Evolutionary conservation across 2,797 vertebrate genomes (phyloP).

Genomic region (Enteromius afrohamiltoni): DNA sequence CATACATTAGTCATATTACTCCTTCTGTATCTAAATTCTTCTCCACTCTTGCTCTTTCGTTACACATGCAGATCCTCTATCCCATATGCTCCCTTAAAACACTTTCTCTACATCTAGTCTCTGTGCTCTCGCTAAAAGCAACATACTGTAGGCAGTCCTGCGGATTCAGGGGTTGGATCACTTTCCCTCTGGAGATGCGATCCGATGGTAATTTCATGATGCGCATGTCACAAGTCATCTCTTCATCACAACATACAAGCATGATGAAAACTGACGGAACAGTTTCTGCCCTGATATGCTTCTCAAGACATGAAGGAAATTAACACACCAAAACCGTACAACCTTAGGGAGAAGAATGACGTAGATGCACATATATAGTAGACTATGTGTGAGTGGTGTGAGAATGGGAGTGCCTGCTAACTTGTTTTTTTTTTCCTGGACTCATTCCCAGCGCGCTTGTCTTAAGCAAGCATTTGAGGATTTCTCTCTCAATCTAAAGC

Average conservation of each 20-base stretch:
- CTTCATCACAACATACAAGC: conserved; percentile 34
- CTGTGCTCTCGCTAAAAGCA: conserved; percentile 8
- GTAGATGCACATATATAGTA: conserved; percentile 18
- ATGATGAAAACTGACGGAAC: conserved; percentile 44
- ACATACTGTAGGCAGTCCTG: conserved; percentile 15
- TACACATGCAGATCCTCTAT: neutral
- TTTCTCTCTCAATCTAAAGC: conserved; percentile 52
- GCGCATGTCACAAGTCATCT: conserved; percentile 47
- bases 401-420: neutral
- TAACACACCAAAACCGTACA: conserved; percentile 25
- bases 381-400: conserved; percentile 13
- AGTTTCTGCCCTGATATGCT: conserved; percentile 30
- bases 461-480: conserved; percentile 39
- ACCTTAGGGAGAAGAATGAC: conserved; percentile 33
- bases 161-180: conserved; percentile 40
- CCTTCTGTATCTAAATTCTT: neutral
- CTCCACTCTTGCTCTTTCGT: neutral
- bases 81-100: conserved; percentile 14
- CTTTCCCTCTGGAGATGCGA: conserved; percentile 48
- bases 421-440: conserved; percentile 35
- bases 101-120: conserved; percentile 12
- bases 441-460: conserved; percentile 42
- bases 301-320: conserved; percentile 34
- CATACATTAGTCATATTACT: conserved; percentile 38
- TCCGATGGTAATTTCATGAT: conserved; percentile 55